Evolutionary conservation across 2,797 vertebrate species (phyloP), one percentile per base, ranked within the genome.

Genomic region (Rhynchonycteris naso): DNA sequence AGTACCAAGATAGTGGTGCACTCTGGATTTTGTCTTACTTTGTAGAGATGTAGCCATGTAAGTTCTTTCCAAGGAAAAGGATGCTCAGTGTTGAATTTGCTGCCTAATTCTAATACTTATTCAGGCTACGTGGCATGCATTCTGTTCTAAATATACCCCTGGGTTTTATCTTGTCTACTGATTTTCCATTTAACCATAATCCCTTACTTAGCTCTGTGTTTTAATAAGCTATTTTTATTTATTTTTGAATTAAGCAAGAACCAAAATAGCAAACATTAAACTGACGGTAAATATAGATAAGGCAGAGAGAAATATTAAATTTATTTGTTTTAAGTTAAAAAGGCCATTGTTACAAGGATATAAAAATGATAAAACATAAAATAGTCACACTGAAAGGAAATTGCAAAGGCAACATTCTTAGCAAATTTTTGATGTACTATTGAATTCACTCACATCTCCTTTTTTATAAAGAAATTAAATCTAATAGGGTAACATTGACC

Each of bases 171-270:
- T 35, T 88, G 22, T 61, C 30, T n/a, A 59, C 9, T 28, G 8
- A 88, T 54, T 35, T 94, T 76, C 68, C 24, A 28, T 66, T 90
- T 54, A 94, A 84, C n/a, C 86, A 4, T 56, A 92, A 80, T 84
- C 66, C 21, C 35, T 43, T 47, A 47, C 19, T 85, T 91, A 75
- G 1, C 21, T 59, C 7, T 54, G 19, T 59, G 7, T n/a, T 93
- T 96, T 79, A 92, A 43, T 69, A 74, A 43, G 15, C 52, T 74
- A 28, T 38, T 26, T 91, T 56, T 80, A 35, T 33, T 69, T 79
- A 52, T 18, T 30, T 92, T 79, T 63, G 0, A 69, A 58, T 33
- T 21, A 65, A 7, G 33, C 22, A 91, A 33, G 5, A 84, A 56
- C 92, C 50, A 80, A 68, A 75, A 66, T 4, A 89, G 10, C 11